phyloP scores from a whole-genome alignment of 2,797 vertebrate species.

The Cetoscarus ocellatus region DNA sequence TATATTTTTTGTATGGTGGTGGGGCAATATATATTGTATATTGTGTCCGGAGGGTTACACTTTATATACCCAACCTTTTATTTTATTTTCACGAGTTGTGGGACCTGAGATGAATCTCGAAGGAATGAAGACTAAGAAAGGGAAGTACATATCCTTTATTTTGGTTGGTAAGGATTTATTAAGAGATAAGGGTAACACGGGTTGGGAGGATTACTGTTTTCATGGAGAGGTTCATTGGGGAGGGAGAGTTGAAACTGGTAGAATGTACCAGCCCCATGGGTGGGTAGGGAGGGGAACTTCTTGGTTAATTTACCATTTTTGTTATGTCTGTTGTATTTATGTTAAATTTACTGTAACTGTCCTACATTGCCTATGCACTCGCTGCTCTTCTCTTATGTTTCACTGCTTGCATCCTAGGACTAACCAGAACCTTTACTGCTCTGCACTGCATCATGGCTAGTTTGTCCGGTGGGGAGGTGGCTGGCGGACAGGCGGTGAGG shows the following conservation, averaged over 20 bases:
- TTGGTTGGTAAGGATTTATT: neutral
- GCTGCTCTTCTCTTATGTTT: neutral
- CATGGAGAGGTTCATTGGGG: neutral
- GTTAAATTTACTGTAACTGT: neutral
- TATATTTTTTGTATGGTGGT: too few species aligned
- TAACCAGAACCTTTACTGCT: neutral
- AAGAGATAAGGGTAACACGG: too few species aligned
- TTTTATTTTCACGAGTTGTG: neutral
- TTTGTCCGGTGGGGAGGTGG: neutral
- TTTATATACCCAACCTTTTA: too few species aligned
- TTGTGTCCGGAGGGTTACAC: too few species aligned
- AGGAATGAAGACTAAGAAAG: neutral
- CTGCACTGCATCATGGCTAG: neutral
- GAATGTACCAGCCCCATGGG: neutral
- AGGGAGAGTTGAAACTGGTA: neutral
- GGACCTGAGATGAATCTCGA: neutral
- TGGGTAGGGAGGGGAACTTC: too few species aligned
- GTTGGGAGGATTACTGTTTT: too few species aligned
- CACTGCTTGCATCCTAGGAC: neutral
- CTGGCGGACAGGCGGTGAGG: neutral
- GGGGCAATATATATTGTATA: too few species aligned
- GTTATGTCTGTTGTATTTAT: too few species aligned
- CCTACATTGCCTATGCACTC: neutral
- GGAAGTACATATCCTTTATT: neutral
- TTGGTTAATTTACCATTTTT: too few species aligned